Evolutionary conservation across 2,888 invertebrate species (phyloP), one percentile per base, ranked within the genome.

Genomic region (Helleia helle): DNA sequence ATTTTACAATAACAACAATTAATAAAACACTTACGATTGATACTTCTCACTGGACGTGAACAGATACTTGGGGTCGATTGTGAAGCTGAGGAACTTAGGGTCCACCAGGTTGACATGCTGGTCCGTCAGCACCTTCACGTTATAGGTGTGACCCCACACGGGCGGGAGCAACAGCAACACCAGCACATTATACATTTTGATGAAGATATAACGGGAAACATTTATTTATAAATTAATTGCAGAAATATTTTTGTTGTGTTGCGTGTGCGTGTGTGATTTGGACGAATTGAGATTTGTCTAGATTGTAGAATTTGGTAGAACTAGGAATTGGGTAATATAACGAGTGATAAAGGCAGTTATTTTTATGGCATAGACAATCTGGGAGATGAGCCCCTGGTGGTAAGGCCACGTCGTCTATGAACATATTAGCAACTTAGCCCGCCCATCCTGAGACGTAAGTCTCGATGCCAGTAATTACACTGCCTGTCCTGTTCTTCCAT

Each of bases 81-180:
- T 88, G 48, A 93, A 87, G 67, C 93, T 93, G 8, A 94, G 67
- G 64, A 93, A 94, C 56, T 87, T 88, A 38, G 88, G 89, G 55
- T 89, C 90, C 1, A 92, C 88, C 43, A 87, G 62, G 51, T 92
- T 88, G 4, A 90, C 68, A 14, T 89, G 86, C 46, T 86, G 88
- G 50, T 89, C 89, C 0, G 87, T 86, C 46, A 87, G 86, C 26
- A 93, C 71, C 50, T 84, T 87, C 40, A 90, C 84, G 38, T 68
- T 68, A 14, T 88, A 79, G 7, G 88, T 86, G 36, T 87, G 79
- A 5, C 22, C 7, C 34, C 34, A n/a, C 22, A 4, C 4, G 8
- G 22, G 18, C 2, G 1, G 11, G 7, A 18, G 34, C 4, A 34
- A 18, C 26, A 26, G 9, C 1, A 34, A 8, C 18, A 34, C 4